A percentile compares a stretch with the other conserved stretches of the same genome.
phyloP scores from a whole-genome alignment of 2,888 invertebrate species.

The Stenodera caucasica region DNA sequence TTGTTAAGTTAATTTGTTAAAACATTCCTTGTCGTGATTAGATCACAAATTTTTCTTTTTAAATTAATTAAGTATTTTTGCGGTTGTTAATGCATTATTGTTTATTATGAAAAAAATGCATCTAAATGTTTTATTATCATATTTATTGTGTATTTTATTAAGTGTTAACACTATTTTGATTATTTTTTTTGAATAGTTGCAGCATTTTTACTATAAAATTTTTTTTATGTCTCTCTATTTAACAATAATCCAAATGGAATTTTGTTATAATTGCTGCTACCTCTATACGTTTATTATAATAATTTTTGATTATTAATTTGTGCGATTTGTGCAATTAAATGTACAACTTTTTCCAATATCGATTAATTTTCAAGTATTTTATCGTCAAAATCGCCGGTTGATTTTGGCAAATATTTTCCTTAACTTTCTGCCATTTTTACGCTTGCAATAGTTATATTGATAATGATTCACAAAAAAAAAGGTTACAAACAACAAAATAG shows the following conservation, averaged over 20 bases:
- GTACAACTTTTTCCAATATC: background rate
- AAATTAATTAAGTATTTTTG: slow-evolving; percentile 32
- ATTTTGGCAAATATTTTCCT: background rate
- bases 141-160: slow-evolving; percentile 38
- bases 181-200: background rate
- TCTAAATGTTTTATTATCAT: slow-evolving; percentile 42
- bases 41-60: slow-evolving; percentile 29
- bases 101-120: slow-evolving; percentile 31
- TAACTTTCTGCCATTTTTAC: slow-evolving; percentile 7
- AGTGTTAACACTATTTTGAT: slow-evolving; percentile 21
- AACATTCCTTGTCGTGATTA: slow-evolving; percentile 47
- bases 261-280: slow-evolving; percentile 22
- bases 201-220: slow-evolving; percentile 10
- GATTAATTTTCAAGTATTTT: background rate
- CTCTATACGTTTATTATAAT: slow-evolving; percentile 17
- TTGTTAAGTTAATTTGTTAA: slow-evolving; percentile 31
- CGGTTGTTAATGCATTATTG: slow-evolving; percentile 43
- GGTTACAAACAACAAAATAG: too few species aligned
- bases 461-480: slow-evolving; percentile 2
- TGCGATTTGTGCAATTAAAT: slow-evolving; percentile 19
- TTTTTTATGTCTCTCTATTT: slow-evolving; percentile 14
- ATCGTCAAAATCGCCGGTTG: slow-evolving; percentile 1
- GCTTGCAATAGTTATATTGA: slow-evolving; percentile 26
- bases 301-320: slow-evolving; percentile 1
- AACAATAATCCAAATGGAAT: slow-evolving; percentile 15